Evolutionary conservation across 2,888 invertebrate species (phyloP), one percentile per base, ranked within the genome.

Genomic region (Pantelozetes paolii): DNA sequence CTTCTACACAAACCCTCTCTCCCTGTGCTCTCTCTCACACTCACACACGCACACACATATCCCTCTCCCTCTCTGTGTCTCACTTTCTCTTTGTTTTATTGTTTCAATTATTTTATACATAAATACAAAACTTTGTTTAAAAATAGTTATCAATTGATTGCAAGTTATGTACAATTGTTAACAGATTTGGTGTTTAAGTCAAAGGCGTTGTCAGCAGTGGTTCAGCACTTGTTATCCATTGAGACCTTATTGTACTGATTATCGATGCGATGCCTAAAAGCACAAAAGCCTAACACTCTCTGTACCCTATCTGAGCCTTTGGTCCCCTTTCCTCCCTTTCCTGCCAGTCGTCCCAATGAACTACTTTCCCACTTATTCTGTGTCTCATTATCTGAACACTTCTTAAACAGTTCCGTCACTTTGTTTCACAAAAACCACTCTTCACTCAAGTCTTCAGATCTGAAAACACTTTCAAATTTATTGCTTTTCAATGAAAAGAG

Each of bases 321-420:
- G 45, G 45, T 45, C 45, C 23, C 50, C n/a, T 50, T 23, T n/a
- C 20, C n/a, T 50, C 50, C 50, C 50, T 50, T 50, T 23, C 50
- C 50, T 50, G 20, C 50, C 50, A 50, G 8, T 50, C 23, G 50
- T 8, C 50, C 50, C 50, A 50, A 15, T 50, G 50, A n/a, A 20
- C 50, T 11, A 50, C n/a, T 50, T 50, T 50, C 50, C 2, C 20
- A 50, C 20, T 50, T 1, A 45, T 5, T 36, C 36, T 36, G 36
- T 5, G 11, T 36, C 36, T 11, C 36, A 36, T 5, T 36, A 5
- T 36, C 5, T 8, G 6, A 36, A 36, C 36, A 36, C 36, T 36
- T n/a, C n/a, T n/a, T 9, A 36, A 36, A 45, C 45, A 45, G 45
- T 45, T 45, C 45, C 45, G 45, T 45, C 45, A 13, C 15, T 15